Evolutionary conservation across 2,113 vertebrate genomes (phyloP).

Genomic region (Semicossyphus pulcher): DNA sequence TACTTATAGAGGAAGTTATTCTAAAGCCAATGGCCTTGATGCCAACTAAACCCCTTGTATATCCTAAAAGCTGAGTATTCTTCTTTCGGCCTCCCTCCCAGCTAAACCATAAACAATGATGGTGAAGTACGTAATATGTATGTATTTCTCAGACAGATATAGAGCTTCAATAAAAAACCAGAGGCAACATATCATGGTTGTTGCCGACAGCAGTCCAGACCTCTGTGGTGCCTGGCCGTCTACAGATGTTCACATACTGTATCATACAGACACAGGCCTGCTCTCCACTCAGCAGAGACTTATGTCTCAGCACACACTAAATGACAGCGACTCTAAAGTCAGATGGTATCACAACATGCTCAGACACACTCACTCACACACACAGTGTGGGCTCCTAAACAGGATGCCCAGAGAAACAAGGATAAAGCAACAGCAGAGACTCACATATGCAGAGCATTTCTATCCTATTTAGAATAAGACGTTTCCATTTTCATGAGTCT

Average conservation of each 20-base stretch:
- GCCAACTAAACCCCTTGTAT: slow-evolving; percentile 3
- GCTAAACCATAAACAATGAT: slow-evolving; percentile 46
- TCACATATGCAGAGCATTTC: background rate
- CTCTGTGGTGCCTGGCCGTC: slow-evolving; percentile 7
- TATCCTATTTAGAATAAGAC: background rate
- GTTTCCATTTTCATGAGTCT: background rate
- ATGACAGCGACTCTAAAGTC: slow-evolving; percentile 59
- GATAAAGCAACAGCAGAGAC: slow-evolving; percentile 7
- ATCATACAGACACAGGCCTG: slow-evolving; percentile 23
- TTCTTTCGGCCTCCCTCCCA: slow-evolving; percentile 6
- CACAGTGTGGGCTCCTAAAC: background rate
- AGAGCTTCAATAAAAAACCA: slow-evolving; percentile 31
- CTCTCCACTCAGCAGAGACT: slow-evolving; percentile 43
- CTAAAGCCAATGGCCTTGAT: slow-evolving; percentile 7
- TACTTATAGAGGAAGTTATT: background rate
- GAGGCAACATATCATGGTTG: slow-evolving; percentile 35
- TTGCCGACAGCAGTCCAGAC: slow-evolving; percentile 22
- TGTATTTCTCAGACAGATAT: slow-evolving; percentile 27
- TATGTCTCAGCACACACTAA: slow-evolving; percentile 57
- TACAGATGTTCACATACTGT: slow-evolving; percentile 54
- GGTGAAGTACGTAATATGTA: slow-evolving; percentile 35
- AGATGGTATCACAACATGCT: slow-evolving; percentile 52
- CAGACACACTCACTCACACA: slow-evolving; percentile 5
- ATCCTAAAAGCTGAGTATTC: background rate
- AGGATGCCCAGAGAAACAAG: background rate